Evolutionary conservation across 2,888 invertebrate species (phyloP).

Genomic region (Latrodectus hesperus): DNA sequence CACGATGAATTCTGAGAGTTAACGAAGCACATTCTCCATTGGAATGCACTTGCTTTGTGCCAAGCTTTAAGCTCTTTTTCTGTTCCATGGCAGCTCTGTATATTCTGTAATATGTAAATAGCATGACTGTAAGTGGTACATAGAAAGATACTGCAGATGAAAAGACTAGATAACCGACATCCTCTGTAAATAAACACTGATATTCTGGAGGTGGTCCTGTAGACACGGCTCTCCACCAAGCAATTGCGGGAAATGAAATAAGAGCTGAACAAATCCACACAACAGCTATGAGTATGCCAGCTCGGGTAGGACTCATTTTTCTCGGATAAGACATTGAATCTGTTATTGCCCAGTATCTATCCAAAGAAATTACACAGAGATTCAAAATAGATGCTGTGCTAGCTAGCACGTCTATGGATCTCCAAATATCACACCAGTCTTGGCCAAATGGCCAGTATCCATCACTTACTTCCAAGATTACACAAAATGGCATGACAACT

Average conservation of each 20-base stretch:
- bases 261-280: slow-evolving; percentile 98
- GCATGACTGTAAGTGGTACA: slow-evolving; percentile 96
- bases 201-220: slow-evolving; percentile 77
- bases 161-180: slow-evolving; percentile 95
- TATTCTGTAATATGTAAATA: slow-evolving; percentile 97
- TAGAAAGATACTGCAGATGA: slow-evolving; percentile 99
- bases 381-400: slow-evolving; percentile 98
- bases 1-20: slow-evolving; percentile 93
- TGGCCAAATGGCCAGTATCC: slow-evolving; percentile 90
- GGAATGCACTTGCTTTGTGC: slow-evolving; percentile 81
- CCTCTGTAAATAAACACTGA: slow-evolving; percentile 97
- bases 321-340: slow-evolving; percentile 98
- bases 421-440: slow-evolving; percentile 98
- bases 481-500: slow-evolving; percentile 98
- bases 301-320: slow-evolving; percentile 91
- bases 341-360: slow-evolving; percentile 98
- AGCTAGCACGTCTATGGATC: slow-evolving; percentile 95
- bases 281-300: slow-evolving; percentile 89
- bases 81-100: slow-evolving; percentile 95
- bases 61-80: slow-evolving; percentile 90
- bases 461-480: slow-evolving; percentile 85
- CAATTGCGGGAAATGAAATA: slow-evolving; percentile 97
- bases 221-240: slow-evolving; percentile 79
- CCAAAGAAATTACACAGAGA: slow-evolving; percentile 95
- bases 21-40: slow-evolving; percentile 76